A percentile compares a stretch with the other conserved stretches of the same genome.
Evolutionary conservation across 2,113 vertebrate genomes (phyloP).

Genomic region (Chloebia gouldiae): DNA sequence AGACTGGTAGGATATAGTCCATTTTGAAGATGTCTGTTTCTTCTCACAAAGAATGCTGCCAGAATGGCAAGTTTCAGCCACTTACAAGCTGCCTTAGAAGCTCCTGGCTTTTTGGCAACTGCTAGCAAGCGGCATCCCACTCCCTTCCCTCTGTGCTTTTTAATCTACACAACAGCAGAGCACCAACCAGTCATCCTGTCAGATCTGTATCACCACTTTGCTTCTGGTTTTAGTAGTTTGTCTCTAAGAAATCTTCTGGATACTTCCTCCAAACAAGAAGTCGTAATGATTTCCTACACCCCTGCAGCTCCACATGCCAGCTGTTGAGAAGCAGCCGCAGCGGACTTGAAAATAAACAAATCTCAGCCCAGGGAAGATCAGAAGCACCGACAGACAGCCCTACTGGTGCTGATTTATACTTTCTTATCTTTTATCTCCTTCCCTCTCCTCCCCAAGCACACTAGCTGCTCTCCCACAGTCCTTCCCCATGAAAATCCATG

Average conservation of each 20-base stretch:
- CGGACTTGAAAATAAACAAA: slow-evolving; percentile 23
- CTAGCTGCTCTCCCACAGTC: slow-evolving; percentile 37
- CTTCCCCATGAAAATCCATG: background rate
- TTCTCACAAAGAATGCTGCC: background rate
- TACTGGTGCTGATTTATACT: slow-evolving; percentile 2
- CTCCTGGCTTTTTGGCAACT: background rate
- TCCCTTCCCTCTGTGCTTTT: background rate
- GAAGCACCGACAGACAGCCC: slow-evolving; percentile 14
- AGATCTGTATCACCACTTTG: background rate
- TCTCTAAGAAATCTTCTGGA: background rate
- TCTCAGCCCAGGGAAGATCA: background rate
- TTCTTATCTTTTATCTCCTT: slow-evolving; percentile 56
- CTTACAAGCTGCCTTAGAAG: background rate
- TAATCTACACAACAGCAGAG: background rate
- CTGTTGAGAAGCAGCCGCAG: background rate
- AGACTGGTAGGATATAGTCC: background rate
- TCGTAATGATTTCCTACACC: background rate
- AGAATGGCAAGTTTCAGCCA: background rate
- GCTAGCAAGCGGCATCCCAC: background rate
- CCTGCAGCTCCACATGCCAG: background rate
- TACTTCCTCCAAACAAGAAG: background rate
- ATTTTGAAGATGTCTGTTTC: background rate
- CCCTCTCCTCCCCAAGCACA: background rate
- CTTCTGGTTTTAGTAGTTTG: background rate
- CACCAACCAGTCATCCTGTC: background rate